Base-by-base conservation (phyloP, 1,140 invertebrate species). In the Homarus americanus region DNA sequence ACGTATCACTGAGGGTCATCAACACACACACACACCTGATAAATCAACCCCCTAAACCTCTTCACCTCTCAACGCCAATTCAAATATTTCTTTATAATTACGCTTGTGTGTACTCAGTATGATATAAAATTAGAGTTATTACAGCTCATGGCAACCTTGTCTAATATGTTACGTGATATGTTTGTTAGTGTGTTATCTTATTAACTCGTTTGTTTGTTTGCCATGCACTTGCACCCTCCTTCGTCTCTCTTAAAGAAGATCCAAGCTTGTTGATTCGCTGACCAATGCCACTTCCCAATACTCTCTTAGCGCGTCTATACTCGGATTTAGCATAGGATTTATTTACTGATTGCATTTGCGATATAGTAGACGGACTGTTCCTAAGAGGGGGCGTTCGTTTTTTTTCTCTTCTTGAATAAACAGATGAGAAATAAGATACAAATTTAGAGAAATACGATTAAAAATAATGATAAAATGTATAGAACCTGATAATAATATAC, bases 171-270 rank as follows among this genome's bases (percentile, higher is more conserved):
- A 32, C 63, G 69, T 17, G 83, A 86, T 86, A 40, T 75, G 83
- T 86, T 75, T 75, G 83, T 86, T 86, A 49, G 69, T 75, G 34
- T 76, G 83, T 73, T 75, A 86, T 86, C 83, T 15, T 86, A 86
- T 75, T 75, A 17, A 76, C 69, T 76, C n/a, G n/a, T 75, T 34
- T 86, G 83, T 86, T 86, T 86, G 72, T 86, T 86, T 72, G 73
- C 1, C 41, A 76, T 75, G 83, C 83, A 86, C 83, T 86, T 86
- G 72, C 40, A 73, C 53, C 40, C 82, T 72, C 28, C 82, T 73
- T 85, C n/a, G 66, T 49, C 28, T 9, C 20, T 72, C 69, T 76
- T 41, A 38, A 36, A 84, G 82, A 63, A 32, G 44, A 53, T 80
- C 79, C 36, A 20, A 63, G 15, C 79, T n/a, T 63, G 49, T 58